Base-by-base conservation (phyloP, 2,113 vertebrate genomes). In the Percina caprodes region DNA sequence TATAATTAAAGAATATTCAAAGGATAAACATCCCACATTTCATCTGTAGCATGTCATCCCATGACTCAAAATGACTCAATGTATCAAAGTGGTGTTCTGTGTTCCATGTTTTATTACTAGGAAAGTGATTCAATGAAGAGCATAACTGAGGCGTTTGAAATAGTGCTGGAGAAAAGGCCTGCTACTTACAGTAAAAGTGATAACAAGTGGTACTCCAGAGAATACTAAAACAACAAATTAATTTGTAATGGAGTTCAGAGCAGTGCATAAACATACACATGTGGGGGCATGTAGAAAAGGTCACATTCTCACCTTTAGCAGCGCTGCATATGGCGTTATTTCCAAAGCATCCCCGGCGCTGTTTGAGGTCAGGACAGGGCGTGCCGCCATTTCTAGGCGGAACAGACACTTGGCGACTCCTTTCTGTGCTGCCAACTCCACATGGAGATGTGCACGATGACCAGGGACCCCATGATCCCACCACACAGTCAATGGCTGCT, bases 301-400 rank as follows among this genome's bases (percentile, higher is more conserved):
- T 68, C 26, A 58, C 13, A 18, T 15, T 63, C 74, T 91, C 66
- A 97, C 97, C 96, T 96, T 95, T 93, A 1, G 94, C 94, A 0
- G 77, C 85, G 52, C 90, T 91, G 69, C 96, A 97, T 45, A 92
- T 62, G 0, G 84, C 84, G 39, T 94, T 90, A 78, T 97, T 95
- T 51, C 96, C 96, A 1, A 95, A 94, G 91, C 97, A 97, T 30
- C 97, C 97, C 2, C 96, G 88, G 3, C 95, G 95, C 91, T 97
- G 97, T 81, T 95, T 96, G 72, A 97, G 95, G 80, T 97, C 95
- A 0, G 96, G 96, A 49, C 97, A 97, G 16, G 96, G 96, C 1
- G 87, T 91, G n/a, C 96, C 96, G 59, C 96, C 96, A 0, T 95
- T 96, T 74, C 94, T 92, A 1, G 97, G 97, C 0, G 96, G 96